These are phyloP conservation scores for Ennomos erosarius DNA, from an alignment of 2,888 invertebrate genomes.

Conservation along the genomic window DNA sequence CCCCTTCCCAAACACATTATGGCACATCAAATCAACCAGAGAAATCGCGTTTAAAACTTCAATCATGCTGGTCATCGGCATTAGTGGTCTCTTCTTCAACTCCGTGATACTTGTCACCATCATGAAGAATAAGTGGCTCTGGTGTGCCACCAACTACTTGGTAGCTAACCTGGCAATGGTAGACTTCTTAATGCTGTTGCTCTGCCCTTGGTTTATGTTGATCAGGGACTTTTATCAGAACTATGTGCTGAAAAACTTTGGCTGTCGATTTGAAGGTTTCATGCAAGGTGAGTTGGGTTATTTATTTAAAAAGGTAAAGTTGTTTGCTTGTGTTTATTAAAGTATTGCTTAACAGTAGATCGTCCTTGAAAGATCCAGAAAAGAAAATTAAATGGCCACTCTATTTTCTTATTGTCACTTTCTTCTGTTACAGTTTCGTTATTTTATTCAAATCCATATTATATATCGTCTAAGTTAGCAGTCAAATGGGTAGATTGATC, in stretches of 20 bases:
- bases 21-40: slow-evolving; percentile 85
- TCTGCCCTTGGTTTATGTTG: slow-evolving; percentile 92
- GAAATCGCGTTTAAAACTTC: slow-evolving; percentile 87
- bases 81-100: slow-evolving; percentile 89
- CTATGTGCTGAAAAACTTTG: slow-evolving; percentile 89
- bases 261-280: slow-evolving; percentile 92
- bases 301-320: not conserved
- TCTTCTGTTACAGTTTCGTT: too few species aligned
- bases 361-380: too few species aligned
- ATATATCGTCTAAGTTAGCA: too few species aligned
- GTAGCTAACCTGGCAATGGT: slow-evolving; percentile 91
- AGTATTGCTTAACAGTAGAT: too few species aligned
- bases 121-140: slow-evolving; percentile 85
- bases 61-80: slow-evolving; percentile 85
- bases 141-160: slow-evolving; percentile 89
- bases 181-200: slow-evolving; percentile 87
- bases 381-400: too few species aligned
- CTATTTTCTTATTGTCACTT: too few species aligned
- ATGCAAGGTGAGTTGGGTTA: slow-evolving; percentile 84
- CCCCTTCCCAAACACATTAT: slow-evolving; percentile 87
- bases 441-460: too few species aligned
- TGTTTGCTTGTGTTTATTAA: too few species aligned
- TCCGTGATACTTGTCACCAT: slow-evolving; percentile 87
- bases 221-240: slow-evolving; percentile 91
- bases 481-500: too few species aligned